Evolutionary conservation across 2,888 invertebrate genomes (phyloP), one percentile per base, ranked within the genome.

Genomic region (Chironomus tentans): DNA sequence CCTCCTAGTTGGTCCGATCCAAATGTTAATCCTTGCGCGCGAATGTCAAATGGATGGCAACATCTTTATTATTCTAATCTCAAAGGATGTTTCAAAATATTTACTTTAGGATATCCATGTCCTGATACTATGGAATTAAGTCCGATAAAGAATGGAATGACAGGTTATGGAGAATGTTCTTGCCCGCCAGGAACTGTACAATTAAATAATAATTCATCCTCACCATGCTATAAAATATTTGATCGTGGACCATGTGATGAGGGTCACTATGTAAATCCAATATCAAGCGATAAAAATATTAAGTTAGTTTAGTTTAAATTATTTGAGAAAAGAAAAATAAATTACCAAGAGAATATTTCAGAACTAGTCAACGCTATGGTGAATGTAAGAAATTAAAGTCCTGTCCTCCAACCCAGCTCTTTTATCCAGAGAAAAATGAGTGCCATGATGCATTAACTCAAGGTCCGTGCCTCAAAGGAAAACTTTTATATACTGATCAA

Each of bases 1-100:
- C 91, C 94, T 48, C 94, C 94, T 0, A 92, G 93, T 10, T 94
- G 94, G 94, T 93, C 93, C 72, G 90, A 94, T 82, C 91, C 92
- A 0, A 86, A 87, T 78, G 87, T 88, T 79, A 94, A 94, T 83
- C 94, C 94, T 0, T 94, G 94, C 79, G 93, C 94, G 3, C 85
- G 88, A 2, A 89, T 91, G 82, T 90, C 92, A 0, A 87, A 91
- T 77, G 94, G 94, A 69, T 94, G 94, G 94, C 92, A 94, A 80
- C 86, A 93, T 81, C 86, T 94, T 76, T 93, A 90, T 82, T 94
- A 94, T 94, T 91, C 93, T 7, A 87, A 88, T 0, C 90, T 94
- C 81, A 91, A 92, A 78, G 90, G 91, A 83, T 94, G 94, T 84
- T 94, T 94, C 82, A 92, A 92, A 82, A 94, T 94, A 83, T 94